Evolutionary conservation across 2,797 vertebrate species (phyloP), one percentile per base, ranked within the genome.

Genomic region (Diplodus puntazzo): DNA sequence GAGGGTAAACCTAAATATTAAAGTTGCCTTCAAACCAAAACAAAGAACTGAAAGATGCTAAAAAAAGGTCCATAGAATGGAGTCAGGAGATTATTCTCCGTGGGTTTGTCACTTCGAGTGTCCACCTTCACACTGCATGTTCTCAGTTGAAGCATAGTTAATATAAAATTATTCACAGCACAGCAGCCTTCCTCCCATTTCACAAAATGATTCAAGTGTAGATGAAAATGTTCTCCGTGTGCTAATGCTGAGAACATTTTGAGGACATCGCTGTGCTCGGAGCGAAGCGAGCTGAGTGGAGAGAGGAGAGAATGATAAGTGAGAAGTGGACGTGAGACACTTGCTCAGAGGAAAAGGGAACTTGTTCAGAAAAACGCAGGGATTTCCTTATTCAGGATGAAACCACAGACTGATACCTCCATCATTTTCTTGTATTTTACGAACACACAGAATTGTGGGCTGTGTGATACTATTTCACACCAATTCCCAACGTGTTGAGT

Each of bases 221-320:
- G 13, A 57, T 11, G 25, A 18, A 64, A 43, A 49, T 25, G 18
- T 25, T 70, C 23, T 21, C 69, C 21, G 2, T 60, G 4, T 66
- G 16, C 11, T 46, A 5, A 61, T 18, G 34, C 34, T 21, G 20
- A 21, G 23, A 6, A 27, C 23, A 60, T 27, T 60, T 57, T 45
- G 34, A 17, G 27, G 30, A 52, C 59, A 52, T 69, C 21, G 21
- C 55, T 60, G 42, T 48, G 54, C 74, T 64, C n/a, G n/a, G 54
- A 71, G 53, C 39, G 52, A 43, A 65, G 55, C 34, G 64, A 50
- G 72, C 16, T 53, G 30, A 34, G 30, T 34, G 30, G 4, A 69
- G 61, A 70, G 52, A 17, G n/a, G 17, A 42, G 18, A 8, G 30
- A 45, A 72, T 62, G 59, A 30, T 68, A n/a, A 76, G n/a, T 53